Evolutionary conservation across 2,113 vertebrate genomes (phyloP), one percentile per base, ranked within the genome.

Genomic region (Megaceryle torquata): DNA sequence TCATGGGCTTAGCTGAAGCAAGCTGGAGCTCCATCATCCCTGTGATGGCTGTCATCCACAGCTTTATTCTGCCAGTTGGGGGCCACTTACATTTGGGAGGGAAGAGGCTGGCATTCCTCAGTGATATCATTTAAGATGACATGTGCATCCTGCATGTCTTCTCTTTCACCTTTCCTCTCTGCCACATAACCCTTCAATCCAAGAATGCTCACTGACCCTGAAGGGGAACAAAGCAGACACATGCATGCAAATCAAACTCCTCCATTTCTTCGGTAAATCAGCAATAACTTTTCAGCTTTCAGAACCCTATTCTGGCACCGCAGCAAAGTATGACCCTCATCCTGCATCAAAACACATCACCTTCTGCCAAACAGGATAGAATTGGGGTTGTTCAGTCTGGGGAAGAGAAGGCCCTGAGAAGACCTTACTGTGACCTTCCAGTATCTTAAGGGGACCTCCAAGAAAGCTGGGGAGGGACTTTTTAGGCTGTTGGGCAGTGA

Each of bases 131-230:
- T 98, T 54, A 99, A 95, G 93, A 99, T 97, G 46, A 99, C 98
- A 2, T 99, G 99, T 48, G 99, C 99, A 15, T 99, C 99, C 98
- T 99, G 99, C 99, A 99, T 99, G 96, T 99, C 99, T 21, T 99
- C 99, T 41, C 99, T 97, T 93, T 99, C 99, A 1, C 99, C 99
- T 26, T 98, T 98, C 43, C 99, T 97, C 65, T 99, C 99, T 3
- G 99, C 99, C 88, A 99, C 98, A 2, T 98, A 99, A 83, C 98
- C 99, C 72, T 97, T 98, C 91, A 99, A 91, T 41, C 95, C 96
- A 4, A 99, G 97, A 60, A 99, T 63, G 35, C 96, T 98, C 95
- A 95, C 91, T n/a, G 97, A 97, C 48, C 83, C 98, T 98, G 76
- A 63, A 89, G 79, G 72, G 48, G 77, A 94, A 74, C 44, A 82